Evolutionary conservation across 2,797 vertebrate genomes (phyloP).

Genomic region (Remorina albescens): DNA sequence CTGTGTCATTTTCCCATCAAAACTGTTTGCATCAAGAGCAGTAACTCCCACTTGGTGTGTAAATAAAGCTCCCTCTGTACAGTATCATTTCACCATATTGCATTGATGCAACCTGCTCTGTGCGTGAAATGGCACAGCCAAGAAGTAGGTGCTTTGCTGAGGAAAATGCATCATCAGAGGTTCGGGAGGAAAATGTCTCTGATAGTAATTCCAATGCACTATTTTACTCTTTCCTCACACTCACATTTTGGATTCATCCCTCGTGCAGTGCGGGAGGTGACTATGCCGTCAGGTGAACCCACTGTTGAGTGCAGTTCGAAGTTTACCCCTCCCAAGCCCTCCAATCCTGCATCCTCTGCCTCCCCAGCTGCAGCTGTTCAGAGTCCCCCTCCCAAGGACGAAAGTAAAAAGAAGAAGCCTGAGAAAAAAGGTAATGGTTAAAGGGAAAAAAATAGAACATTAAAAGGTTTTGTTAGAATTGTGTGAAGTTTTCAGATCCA

Average conservation of each 20-base stretch:
- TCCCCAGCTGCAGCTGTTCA: slow-evolving; percentile 67
- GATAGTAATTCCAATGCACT: background rate
- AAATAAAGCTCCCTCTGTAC: slow-evolving; percentile 70
- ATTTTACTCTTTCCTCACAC: background rate
- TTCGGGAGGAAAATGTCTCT: background rate
- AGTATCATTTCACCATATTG: slow-evolving; percentile 65
- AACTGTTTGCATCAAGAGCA: slow-evolving; percentile 74
- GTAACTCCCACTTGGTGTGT: slow-evolving; percentile 69
- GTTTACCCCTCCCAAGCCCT: slow-evolving; percentile 71
- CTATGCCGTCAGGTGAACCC: slow-evolving; percentile 76
- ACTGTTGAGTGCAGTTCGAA: slow-evolving; percentile 67
- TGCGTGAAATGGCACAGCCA: slow-evolving; percentile 33
- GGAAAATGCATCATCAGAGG: background rate
- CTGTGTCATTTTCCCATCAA: slow-evolving; percentile 80
- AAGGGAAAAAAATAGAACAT: background rate
- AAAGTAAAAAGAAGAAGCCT: slow-evolving; percentile 90
- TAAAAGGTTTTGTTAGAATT: background rate
- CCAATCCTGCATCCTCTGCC: slow-evolving; percentile 64
- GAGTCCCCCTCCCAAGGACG: slow-evolving; percentile 80
- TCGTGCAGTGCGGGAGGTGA: slow-evolving; percentile 86
- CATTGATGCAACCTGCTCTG: slow-evolving; percentile 55
- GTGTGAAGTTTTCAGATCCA: slow-evolving; percentile 25
- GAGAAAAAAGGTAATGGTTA: slow-evolving; percentile 92
- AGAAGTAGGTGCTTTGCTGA: slow-evolving; percentile 14
- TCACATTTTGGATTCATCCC: slow-evolving; percentile 15